Conservation (phyloP, 2,888 invertebrate species). For the Drosophila neoperkinsi region DNA sequence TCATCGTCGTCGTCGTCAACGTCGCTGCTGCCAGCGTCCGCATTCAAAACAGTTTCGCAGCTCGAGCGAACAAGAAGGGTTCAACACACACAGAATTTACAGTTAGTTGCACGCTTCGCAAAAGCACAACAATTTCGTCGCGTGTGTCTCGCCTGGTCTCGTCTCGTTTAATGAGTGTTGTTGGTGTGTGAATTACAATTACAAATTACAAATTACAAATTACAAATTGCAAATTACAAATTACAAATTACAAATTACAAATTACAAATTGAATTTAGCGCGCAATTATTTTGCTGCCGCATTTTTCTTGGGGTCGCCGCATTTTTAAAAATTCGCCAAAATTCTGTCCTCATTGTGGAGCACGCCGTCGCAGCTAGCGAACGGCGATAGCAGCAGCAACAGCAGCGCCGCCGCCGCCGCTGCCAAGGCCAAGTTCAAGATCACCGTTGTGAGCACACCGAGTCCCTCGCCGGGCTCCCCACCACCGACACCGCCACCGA, state of each 20-base stretch:
- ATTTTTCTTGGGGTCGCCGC: background rate
- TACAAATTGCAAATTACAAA: background rate
- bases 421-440: conserved; percentile 83
- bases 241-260: background rate
- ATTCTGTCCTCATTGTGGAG: conserved; percentile 86
- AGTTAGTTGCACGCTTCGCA: conserved; percentile 28
- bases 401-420: conserved; percentile 41
- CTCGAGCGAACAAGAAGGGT: conserved; percentile 83
- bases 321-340: conserved; percentile 68
- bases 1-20: conserved; percentile 26
- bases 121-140: conserved; percentile 35
- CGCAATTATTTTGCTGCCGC: conserved; percentile 8
- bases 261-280: background rate
- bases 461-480: conserved; percentile 81
- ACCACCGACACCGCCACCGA: conserved; percentile 78
- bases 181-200: conserved; percentile 22
- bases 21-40: conserved; percentile 50
- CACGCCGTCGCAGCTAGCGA: conserved; percentile 84
- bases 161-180: conserved; percentile 8
- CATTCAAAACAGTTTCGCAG: conserved; percentile 84
- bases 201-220: background rate
- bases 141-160: conserved; percentile 24
- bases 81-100: conserved; percentile 23
- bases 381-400: conserved; percentile 70
- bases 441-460: conserved; percentile 83